phyloP scores from a whole-genome alignment of 2,797 vertebrate genomes.

The Phalanger gymnotis region DNA sequence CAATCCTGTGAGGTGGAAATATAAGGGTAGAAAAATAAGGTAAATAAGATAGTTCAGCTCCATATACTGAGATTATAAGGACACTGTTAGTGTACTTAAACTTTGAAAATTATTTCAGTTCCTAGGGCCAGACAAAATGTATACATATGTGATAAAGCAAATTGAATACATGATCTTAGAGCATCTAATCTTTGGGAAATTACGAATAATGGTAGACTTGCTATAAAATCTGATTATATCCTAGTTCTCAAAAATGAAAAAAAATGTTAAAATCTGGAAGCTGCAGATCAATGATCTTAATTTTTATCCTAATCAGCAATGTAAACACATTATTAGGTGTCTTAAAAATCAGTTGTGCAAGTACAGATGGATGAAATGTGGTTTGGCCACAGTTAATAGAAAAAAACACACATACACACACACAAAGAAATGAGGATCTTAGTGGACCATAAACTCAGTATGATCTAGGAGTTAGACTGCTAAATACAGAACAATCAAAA shows the following conservation, averaged over 20 bases:
- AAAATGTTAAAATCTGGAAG: neutral
- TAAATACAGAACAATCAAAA: neutral
- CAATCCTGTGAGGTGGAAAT: neutral
- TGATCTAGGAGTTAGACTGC: neutral
- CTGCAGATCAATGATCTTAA: neutral
- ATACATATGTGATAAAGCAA: neutral
- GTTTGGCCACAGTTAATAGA: neutral
- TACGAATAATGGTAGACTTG: neutral
- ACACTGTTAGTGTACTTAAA: neutral
- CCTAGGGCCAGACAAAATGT: neutral
- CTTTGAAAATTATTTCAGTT: neutral
- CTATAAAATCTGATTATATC: neutral
- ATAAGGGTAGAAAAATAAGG: neutral
- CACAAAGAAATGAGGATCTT: neutral
- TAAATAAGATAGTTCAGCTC: neutral
- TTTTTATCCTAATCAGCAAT: neutral
- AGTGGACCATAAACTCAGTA: neutral
- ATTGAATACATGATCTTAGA: neutral
- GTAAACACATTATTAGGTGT: neutral
- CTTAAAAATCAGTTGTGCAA: neutral
- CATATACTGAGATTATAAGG: neutral
- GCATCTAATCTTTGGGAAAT: neutral
- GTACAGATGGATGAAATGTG: neutral
- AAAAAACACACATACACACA: no score
- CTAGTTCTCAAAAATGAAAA: neutral